phyloP scores from a whole-genome alignment of 2,797 vertebrate species.

The Phrynocephalus forsythii region DNA sequence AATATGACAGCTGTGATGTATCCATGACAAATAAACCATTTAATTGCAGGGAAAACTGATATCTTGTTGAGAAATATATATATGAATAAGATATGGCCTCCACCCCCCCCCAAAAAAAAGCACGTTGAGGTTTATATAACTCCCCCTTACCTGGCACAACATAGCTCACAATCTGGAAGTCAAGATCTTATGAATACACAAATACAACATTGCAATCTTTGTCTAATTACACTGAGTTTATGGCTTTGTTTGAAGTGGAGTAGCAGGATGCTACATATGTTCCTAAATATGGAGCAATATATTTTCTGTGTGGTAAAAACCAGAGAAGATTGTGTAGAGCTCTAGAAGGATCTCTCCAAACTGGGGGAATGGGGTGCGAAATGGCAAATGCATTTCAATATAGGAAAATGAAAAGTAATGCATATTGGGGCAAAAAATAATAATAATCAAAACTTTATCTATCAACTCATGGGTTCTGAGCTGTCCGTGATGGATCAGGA shows the following conservation, averaged over 20 bases:
- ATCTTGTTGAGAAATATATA: neutral
- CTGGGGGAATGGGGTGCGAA: too few relatives aligned
- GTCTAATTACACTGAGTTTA: neutral
- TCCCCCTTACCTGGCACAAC: neutral
- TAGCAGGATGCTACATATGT: neutral
- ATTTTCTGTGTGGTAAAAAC: too few relatives aligned
- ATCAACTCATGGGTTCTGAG: too few relatives aligned
- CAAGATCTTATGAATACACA: neutral
- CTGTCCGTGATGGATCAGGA: too few relatives aligned
- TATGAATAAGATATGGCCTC: slow-evolving; percentile 33
- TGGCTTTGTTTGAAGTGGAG: neutral
- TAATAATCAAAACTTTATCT: too few relatives aligned
- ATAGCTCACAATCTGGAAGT: neutral
- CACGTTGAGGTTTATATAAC: slow-evolving; percentile 1
- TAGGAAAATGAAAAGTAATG: too few relatives aligned
- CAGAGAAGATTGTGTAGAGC: too few relatives aligned
- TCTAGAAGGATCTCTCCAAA: too few relatives aligned
- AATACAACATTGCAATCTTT: neutral
- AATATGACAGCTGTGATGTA: slow-evolving; percentile 35
- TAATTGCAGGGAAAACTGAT: slow-evolving; percentile 20
- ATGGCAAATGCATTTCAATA: too few relatives aligned
- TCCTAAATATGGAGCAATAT: too few relatives aligned
- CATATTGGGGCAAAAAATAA: too few relatives aligned
- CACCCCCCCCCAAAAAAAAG: neutral
- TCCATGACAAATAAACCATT: slow-evolving; percentile 5